Conservation (phyloP, 1,140 invertebrate species). For the Oreohelix idahoensis region DNA sequence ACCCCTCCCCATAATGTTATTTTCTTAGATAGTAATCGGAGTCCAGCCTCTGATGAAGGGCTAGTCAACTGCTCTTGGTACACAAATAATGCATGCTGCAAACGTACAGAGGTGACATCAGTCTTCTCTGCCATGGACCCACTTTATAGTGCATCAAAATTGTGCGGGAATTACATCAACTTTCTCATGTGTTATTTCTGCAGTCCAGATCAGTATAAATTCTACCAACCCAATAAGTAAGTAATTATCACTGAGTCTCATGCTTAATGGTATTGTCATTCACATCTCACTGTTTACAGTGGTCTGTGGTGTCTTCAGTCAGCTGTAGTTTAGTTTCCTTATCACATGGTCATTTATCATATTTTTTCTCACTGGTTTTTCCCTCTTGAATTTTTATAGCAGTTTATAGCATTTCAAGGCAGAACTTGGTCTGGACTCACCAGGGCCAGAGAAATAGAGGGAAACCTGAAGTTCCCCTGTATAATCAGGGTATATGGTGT, state of each 20-base stretch:
- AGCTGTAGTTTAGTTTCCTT: too few relatives aligned
- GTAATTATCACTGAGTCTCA: conserved; percentile 14
- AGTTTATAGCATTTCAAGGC: too few relatives aligned
- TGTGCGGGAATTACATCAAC: conserved; percentile 70
- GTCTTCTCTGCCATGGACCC: conserved; percentile 72
- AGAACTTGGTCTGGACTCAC: too few relatives aligned
- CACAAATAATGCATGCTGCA: conserved; percentile 70
- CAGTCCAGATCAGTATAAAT: conserved; percentile 71
- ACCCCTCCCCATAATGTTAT: conserved; percentile 27
- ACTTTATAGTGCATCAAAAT: conserved; percentile 61
- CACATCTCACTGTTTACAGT: too few relatives aligned
- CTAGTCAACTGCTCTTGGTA: conserved; percentile 74
- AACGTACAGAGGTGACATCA: conserved; percentile 74
- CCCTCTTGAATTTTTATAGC: too few relatives aligned
- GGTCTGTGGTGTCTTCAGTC: too few relatives aligned
- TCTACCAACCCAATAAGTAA: conserved; percentile 62
- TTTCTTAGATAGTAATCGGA: conserved; percentile 63
- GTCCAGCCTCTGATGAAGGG: conserved; percentile 59
- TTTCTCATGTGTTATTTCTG: conserved; percentile 75
- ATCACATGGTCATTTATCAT: too few relatives aligned
- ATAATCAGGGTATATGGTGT: too few relatives aligned
- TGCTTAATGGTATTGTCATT: background rate
- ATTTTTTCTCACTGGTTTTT: too few relatives aligned
- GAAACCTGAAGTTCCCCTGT: too few relatives aligned
- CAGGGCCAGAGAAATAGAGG: too few relatives aligned